Conservation (phyloP, 2,797 vertebrate genomes). For the Rallus crepitans region DNA sequence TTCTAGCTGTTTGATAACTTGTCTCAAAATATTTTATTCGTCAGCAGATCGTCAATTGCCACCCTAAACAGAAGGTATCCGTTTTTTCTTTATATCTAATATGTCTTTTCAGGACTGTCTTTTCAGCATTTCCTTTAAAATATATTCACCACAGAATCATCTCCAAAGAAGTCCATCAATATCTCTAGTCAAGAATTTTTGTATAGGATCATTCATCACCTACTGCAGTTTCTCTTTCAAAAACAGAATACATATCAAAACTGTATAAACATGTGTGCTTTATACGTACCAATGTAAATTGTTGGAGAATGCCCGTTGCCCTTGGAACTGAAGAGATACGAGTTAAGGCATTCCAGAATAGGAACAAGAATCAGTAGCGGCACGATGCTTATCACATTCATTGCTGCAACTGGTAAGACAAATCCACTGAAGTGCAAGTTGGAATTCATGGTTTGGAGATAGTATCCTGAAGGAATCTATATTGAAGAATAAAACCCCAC, state of each 20-base stretch:
- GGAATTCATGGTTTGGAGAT: slow-evolving; percentile 94
- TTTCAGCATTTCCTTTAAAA: not conserved
- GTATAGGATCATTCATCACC: not conserved
- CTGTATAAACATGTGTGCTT: not conserved
- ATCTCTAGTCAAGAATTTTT: not conserved
- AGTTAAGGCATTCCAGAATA: slow-evolving; percentile 83
- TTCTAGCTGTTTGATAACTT: not conserved
- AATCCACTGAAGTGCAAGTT: slow-evolving; percentile 77
- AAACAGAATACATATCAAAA: not conserved
- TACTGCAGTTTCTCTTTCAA: not conserved
- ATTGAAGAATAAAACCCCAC: not conserved
- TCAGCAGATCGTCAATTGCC: not conserved
- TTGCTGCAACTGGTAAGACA: slow-evolving; percentile 87
- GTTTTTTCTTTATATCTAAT: not conserved
- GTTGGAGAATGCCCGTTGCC: slow-evolving; percentile 78
- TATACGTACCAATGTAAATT: slow-evolving; percentile 85
- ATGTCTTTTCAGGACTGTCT: not conserved
- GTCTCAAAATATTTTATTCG: not conserved
- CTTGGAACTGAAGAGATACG: slow-evolving; percentile 75
- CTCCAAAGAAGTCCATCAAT: not conserved
- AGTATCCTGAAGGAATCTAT: slow-evolving; percentile 92
- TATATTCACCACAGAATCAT: not conserved
- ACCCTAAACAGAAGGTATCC: not conserved
- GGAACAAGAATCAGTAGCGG: slow-evolving; percentile 88
- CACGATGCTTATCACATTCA: slow-evolving; percentile 89